Conservation (phyloP, 2,888 invertebrate genomes). For the Acholoe squamosa region DNA sequence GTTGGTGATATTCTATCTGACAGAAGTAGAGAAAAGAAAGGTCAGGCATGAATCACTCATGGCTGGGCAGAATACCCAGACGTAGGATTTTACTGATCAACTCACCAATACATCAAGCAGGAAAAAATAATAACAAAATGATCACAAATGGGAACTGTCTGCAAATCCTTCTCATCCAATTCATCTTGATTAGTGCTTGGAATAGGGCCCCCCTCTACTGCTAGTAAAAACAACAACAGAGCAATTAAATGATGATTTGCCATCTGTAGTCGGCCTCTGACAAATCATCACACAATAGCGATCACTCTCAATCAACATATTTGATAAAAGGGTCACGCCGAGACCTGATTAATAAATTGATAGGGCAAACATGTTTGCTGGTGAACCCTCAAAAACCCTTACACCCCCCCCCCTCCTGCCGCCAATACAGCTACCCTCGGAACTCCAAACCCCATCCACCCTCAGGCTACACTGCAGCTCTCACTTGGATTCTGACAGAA, state of each 20-base stretch:
- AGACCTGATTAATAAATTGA: slow-evolving; percentile 27
- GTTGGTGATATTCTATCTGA: too few relatives aligned
- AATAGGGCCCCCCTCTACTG: background rate
- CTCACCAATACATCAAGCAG: slow-evolving; percentile 35
- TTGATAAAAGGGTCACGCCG: slow-evolving; percentile 12
- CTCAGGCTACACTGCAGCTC: background rate
- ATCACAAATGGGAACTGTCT: background rate
- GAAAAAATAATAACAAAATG: background rate
- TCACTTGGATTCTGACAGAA: background rate
- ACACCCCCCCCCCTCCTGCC: background rate
- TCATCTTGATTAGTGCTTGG: slow-evolving; percentile 9
- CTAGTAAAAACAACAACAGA: background rate
- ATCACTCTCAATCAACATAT: slow-evolving; percentile 57
- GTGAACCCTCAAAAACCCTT: background rate
- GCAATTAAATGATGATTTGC: slow-evolving; percentile 51
- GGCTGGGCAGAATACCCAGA: background rate
- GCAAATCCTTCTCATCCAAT: background rate
- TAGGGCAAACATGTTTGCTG: slow-evolving; percentile 55
- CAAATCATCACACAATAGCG: slow-evolving; percentile 58
- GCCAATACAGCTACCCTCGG: background rate
- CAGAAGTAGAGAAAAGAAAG: too few relatives aligned
- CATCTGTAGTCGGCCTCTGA: slow-evolving; percentile 1
- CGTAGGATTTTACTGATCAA: background rate
- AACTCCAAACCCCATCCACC: background rate
- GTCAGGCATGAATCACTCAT: too few relatives aligned